phyloP scores from a whole-genome alignment of 2,113 vertebrate species.

The Herpailurus yagouaroundi region DNA sequence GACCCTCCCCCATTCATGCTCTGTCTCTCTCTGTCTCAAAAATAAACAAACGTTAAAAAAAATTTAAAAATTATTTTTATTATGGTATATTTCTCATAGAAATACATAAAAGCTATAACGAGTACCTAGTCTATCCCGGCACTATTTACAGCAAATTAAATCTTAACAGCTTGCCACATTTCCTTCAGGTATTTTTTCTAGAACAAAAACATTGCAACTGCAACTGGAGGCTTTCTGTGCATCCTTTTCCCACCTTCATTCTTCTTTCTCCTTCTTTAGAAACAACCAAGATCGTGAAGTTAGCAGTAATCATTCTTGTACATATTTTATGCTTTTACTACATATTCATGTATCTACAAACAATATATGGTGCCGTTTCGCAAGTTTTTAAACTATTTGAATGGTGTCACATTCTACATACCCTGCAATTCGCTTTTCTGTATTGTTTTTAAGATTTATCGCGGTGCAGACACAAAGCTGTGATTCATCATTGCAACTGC shows the following conservation, averaged over 20 bases:
- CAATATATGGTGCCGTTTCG: constrained; percentile 33
- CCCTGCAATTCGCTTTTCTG: constrained; percentile 3
- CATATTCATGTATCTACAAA: constrained; percentile 22
- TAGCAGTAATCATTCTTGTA: neutral
- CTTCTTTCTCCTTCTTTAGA: neutral
- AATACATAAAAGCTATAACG: neutral
- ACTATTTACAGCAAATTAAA: neutral
- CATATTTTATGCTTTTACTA: constrained; percentile 40
- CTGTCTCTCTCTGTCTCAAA: no score
- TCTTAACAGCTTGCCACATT: neutral
- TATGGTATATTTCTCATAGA: constrained; percentile 15
- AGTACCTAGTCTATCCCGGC: neutral
- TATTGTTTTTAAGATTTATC: constrained; percentile 50
- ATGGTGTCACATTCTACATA: neutral
- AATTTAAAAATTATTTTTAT: neutral
- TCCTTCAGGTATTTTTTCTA: neutral
- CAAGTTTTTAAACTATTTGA: constrained; percentile 37
- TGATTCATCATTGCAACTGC: constrained; percentile 33
- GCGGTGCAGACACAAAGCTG: neutral
- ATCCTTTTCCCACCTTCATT: neutral
- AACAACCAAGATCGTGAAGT: neutral
- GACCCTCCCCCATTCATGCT: no score
- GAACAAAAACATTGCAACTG: neutral
- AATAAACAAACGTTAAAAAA: no score
- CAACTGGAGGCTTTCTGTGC: neutral